Evolutionary conservation across 1,140 invertebrate species (phyloP).

Genomic region (Antheraea pernyi): DNA sequence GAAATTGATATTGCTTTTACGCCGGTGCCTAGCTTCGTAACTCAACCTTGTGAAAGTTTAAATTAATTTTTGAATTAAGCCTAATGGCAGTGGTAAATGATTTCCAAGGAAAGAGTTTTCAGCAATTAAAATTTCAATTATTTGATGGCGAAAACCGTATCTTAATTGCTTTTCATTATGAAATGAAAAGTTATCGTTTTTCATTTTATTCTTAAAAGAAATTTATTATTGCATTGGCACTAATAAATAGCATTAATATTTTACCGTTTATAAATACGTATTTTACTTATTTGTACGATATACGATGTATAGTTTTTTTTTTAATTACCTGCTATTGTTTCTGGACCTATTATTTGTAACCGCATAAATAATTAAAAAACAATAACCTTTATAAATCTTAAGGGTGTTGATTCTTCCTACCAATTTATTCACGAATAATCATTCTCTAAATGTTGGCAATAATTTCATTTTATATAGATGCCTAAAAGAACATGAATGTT

Average conservation of each 20-base stretch:
- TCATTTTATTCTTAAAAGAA: neutral
- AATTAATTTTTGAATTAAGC: constrained; percentile 79
- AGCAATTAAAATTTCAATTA: constrained; percentile 74
- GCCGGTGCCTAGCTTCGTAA: constrained; percentile 62
- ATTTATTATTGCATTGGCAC: neutral
- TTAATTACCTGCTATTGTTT: no score
- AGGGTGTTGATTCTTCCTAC: no score
- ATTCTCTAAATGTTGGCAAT: no score
- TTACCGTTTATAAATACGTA: neutral
- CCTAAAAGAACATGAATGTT: no score
- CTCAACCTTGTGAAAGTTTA: constrained; percentile 76
- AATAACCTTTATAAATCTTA: no score
- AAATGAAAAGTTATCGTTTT: constrained; percentile 31
- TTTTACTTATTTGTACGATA: no score
- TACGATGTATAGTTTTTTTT: no score
- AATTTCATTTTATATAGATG: no score
- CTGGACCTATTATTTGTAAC: no score
- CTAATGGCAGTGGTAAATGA: constrained; percentile 76
- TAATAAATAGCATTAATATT: neutral
- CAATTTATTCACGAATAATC: no score
- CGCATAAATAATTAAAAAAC: no score
- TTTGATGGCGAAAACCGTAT: constrained; percentile 61
- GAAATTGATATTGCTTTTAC: constrained; percentile 80
- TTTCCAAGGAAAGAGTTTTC: constrained; percentile 76
- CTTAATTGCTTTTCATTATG: constrained; percentile 68